phyloP scores from a whole-genome alignment of 2,888 invertebrate genomes.

The Leucozona laternaria region DNA sequence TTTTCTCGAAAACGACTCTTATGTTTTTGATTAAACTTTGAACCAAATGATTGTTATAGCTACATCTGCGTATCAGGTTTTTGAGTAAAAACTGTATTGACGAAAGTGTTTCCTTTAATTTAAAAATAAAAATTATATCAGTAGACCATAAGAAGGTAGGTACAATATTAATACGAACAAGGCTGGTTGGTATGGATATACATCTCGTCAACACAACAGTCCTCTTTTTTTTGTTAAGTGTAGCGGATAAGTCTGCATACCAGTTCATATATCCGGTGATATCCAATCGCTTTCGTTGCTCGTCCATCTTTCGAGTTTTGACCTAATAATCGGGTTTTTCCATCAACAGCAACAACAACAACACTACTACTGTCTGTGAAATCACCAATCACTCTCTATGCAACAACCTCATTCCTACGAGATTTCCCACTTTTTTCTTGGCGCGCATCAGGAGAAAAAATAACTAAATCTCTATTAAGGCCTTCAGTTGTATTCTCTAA shows the following conservation, averaged over 20 bases:
- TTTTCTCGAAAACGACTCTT: no score
- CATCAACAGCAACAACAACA: not conserved
- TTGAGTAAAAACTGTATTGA: no score
- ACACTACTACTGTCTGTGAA: slow-evolving; percentile 16
- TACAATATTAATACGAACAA: not conserved
- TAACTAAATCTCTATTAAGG: slow-evolving; percentile 27
- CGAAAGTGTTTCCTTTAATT: no score
- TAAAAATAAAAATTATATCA: no score
- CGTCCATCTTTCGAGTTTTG: slow-evolving; percentile 2
- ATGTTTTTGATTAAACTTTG: no score
- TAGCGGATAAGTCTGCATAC: not conserved
- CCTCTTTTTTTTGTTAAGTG: not conserved
- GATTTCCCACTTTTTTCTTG: slow-evolving; percentile 38
- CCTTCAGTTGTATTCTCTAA: slow-evolving; percentile 31
- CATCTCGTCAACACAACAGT: not conserved
- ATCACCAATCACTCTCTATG: slow-evolving; percentile 32
- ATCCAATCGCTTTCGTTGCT: slow-evolving; percentile 37
- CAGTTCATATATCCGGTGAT: slow-evolving; percentile 2
- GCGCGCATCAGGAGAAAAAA: not conserved
- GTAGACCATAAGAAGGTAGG: no score
- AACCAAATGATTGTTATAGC: no score
- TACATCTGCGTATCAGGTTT: no score
- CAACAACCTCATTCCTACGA: slow-evolving; percentile 49
- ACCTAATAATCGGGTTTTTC: slow-evolving; percentile 27
- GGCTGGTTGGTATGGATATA: not conserved